phyloP scores from a whole-genome alignment of 2,797 vertebrate species.

The Sciurus carolinensis region DNA sequence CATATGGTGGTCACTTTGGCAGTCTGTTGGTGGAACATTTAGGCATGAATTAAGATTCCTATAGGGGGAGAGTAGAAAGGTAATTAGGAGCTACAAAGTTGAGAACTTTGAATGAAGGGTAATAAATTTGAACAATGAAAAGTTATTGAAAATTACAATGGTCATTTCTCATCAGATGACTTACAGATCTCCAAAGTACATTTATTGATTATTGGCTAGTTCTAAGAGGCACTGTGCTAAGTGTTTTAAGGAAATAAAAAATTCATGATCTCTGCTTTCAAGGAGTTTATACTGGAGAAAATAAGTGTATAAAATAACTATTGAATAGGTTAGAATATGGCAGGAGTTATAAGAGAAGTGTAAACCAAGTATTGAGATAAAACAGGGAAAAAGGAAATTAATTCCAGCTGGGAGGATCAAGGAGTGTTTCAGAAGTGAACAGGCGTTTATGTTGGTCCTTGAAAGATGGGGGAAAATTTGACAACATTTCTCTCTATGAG shows the following conservation, averaged over 20 bases:
- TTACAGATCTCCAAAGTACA: slow-evolving; percentile 9
- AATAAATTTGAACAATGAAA: slow-evolving; percentile 30
- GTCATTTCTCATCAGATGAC: not conserved
- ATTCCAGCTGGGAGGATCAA: slow-evolving; percentile 13
- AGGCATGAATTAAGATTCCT: not conserved
- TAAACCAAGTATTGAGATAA: slow-evolving; percentile 40
- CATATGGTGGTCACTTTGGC: not conserved
- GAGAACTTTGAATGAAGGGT: slow-evolving; percentile 41
- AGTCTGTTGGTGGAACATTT: not conserved
- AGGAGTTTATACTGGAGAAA: not conserved
- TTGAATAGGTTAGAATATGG: slow-evolving; percentile 48
- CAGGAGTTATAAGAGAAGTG: not conserved
- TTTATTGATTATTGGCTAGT: slow-evolving; percentile 10
- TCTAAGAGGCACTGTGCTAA: slow-evolving; percentile 9
- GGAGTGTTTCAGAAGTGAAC: not conserved
- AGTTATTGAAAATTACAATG: not conserved
- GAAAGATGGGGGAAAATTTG: slow-evolving; percentile 40
- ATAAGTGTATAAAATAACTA: not conserved
- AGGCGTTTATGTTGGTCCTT: slow-evolving; percentile 45
- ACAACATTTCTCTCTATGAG: slow-evolving; percentile 41
- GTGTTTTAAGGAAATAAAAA: slow-evolving; percentile 50
- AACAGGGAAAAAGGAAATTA: slow-evolving; percentile 22
- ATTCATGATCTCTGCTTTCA: not conserved
- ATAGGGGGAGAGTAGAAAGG: not conserved
- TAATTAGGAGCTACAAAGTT: not conserved